Evolutionary conservation across 1,140 invertebrate species (phyloP), one percentile per base, ranked within the genome.

Genomic region (Gryon sp.): DNA sequence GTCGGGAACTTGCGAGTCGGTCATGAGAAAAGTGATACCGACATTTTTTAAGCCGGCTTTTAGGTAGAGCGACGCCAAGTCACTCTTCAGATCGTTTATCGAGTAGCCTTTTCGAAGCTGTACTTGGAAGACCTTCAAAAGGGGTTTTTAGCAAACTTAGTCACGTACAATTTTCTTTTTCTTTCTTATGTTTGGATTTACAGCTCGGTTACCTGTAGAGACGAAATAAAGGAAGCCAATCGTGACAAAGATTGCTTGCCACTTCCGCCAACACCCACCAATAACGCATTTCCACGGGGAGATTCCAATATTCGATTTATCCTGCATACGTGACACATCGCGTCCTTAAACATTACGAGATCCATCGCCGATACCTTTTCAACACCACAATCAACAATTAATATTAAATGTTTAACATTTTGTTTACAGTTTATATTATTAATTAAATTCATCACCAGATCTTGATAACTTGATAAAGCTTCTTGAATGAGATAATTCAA

Each of bases 311-410:
- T 98, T 59, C 97, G 91, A 88, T 96, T 98, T 55, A 99, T 99
- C 76, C 95, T 91, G 86, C 95, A 97, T 16, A 98, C 92, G 83
- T 98, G 96, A 65, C 92, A 91, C 93, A 98, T 97, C 2, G 97
- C 97, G 86, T 98, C 97, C 83, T 98, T 96, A 84, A 99, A 99
- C 1, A 99, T 90, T 4, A 99, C 97, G 4, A 99, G 89, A 88
- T 98, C 97, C 96, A 99, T 98, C 0, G 93, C 62, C 8, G 74
- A 59, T 3, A 77, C 68, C 73, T 76, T 32, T 40, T 0, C 8
- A 34, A 15, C n/a, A n/a, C n/a, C n/a, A n/a, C n/a, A n/a, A n/a
- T n/a, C n/a, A n/a, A n/a, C n/a, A n/a, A n/a, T n/a, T n/a, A n/a
- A n/a, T n/a, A n/a, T n/a, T n/a, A n/a, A n/a, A n/a, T n/a, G n/a